Base-by-base conservation (phyloP, 2,797 vertebrate species). In the Sebastes iracundus region DNA sequence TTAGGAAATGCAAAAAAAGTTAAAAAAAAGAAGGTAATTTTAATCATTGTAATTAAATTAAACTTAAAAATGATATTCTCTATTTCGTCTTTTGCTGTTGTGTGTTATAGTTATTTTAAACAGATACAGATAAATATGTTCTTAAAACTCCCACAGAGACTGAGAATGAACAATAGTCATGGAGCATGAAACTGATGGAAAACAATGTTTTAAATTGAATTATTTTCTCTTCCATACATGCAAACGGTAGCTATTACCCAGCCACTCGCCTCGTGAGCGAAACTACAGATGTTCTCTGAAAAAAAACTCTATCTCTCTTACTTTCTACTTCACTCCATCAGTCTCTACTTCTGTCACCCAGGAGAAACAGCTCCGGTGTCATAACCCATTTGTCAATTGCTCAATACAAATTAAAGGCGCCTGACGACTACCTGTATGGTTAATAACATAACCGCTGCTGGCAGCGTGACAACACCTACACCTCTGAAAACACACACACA, bases 361-460 rank as follows among this genome's bases (percentile, higher is more conserved):
- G 81, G 87, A 93, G 84, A 85, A 93, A 85, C 84, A 71, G 89
- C 91, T 89, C 87, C 87, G 49, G 83, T 93, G 92, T 94, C 94
- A 95, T 87, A 95, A 95, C 91, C 93, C 92, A 93, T 95, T 95
- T 94, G 92, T 95, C 91, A 95, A 77, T 90, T 94, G 89, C 83
- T 93, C 90, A 91, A 94, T 93, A 94, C 93, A 92, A 96, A 95
- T 95, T 93, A 94, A 92, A 93, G 87, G 82, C 35, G 84, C 83
- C 84, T 92, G 92, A 94, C 80, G 84, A 95, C 91, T 93, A 94
- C 91, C 95, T 94, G 93, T 79, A 88, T 77, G 85, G 87, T 88
- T 93, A 94, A 92, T 88, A 90, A 93, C 90, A 92, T 92, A 94
- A 95, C 89, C 52, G 85, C 90, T 90, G 81, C 87, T 94, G 91